Evolutionary conservation across 2,888 invertebrate genomes (phyloP).

Genomic region (Acanthosepion lycidas): DNA sequence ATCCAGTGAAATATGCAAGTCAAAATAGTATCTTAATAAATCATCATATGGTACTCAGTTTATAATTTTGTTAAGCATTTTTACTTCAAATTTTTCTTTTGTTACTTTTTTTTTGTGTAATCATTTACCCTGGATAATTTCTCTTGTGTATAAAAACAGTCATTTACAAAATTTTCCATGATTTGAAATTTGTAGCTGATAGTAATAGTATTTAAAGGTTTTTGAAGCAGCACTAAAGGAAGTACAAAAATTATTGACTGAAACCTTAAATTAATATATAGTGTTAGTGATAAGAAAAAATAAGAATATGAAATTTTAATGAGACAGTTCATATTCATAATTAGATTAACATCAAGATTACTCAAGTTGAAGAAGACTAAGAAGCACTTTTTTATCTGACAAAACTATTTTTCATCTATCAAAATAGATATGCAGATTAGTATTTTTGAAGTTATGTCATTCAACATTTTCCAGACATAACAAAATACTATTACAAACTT

Average conservation of each 20-base stretch:
- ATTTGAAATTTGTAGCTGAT: neutral
- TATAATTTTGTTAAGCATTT: no score
- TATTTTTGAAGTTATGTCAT: neutral
- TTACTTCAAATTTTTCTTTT: neutral
- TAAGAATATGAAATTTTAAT: no score
- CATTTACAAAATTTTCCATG: neutral
- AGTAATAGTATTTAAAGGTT: neutral
- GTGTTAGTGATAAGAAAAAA: neutral
- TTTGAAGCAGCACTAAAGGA: neutral
- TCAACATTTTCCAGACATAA: neutral
- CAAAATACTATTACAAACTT: neutral
- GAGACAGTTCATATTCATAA: neutral
- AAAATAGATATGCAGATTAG: neutral
- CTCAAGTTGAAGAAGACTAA: no score
- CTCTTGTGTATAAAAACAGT: neutral
- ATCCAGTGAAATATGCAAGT: neutral
- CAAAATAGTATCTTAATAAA: neutral
- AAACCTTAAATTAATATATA: no score
- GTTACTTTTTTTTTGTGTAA: neutral
- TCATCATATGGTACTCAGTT: neutral
- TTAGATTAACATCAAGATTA: neutral
- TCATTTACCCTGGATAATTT: neutral
- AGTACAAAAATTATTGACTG: neutral
- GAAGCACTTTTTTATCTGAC: neutral
- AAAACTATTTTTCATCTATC: neutral